Base-by-base conservation (phyloP, 2,797 vertebrate species). In the Delichon dasypus region DNA sequence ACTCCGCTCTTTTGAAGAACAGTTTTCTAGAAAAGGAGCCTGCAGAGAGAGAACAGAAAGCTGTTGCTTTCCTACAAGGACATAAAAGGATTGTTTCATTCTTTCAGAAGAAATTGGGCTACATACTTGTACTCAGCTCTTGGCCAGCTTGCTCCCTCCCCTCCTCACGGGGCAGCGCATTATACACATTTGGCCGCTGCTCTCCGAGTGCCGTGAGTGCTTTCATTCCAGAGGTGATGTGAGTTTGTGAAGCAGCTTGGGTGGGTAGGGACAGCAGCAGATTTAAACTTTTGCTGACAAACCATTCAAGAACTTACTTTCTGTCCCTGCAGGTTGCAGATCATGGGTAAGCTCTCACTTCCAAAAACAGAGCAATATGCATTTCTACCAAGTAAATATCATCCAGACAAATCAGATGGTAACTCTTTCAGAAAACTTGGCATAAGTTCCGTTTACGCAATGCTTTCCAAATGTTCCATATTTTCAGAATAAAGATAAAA, bases 391-490 rank as follows among this genome's bases (percentile, higher is more conserved):
- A 97, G 92, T 82, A 95, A 97, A 92, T 94, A 95, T 15, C 86
- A 92, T 15, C 73, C 88, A 96, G 94, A 97, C 90, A 93, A 76
- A 92, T 90, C 92, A 90, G 94, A 97, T 83, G 65, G 89, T 53
- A 91, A 95, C 88, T 94, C 85, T 89, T 95, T 97, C 93, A 96
- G 95, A 96, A 96, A 97, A 90, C 87, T 44, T 97, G 95, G 97
- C 96, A 51, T 87, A 93, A 94, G 89, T 93, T 96, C 88, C 65
- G 38, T 88, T 96, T 95, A 97, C n/a, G 54, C 95, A 97, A 97
- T 65, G 94, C 93, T 94, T 97, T 97, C 97, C 96, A 97, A 94
- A 93, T 82, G 77, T 91, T 96, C 86, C 86, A 34, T 67, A 93
- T 93, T 75, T 89, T 77, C 76, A 95, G 90, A 78, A 93, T 79